These are phyloP conservation scores for Drosophila putrida DNA, from an alignment of 2,888 invertebrate species.

Conservation along the genomic window DNA sequence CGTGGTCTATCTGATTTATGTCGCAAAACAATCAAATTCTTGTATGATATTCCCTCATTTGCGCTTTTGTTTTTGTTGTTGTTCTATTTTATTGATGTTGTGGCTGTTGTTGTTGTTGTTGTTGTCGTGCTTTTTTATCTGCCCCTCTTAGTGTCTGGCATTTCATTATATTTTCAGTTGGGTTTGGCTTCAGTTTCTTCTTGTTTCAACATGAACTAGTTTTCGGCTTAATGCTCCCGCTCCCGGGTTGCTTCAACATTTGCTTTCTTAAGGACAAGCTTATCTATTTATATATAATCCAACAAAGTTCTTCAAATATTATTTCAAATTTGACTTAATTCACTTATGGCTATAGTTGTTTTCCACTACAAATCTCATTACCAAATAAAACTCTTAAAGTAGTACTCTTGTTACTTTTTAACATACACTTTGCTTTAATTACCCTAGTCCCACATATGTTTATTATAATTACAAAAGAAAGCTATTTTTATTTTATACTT, in stretches of 20 bases:
- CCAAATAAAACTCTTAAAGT: too few relatives aligned
- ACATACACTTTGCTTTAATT: too few relatives aligned
- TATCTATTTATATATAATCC: too few relatives aligned
- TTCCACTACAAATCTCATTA: too few relatives aligned
- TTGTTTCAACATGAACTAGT: slow-evolving; percentile 37
- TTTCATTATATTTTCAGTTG: slow-evolving; percentile 39
- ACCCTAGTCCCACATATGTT: too few relatives aligned
- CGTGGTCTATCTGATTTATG: slow-evolving; percentile 70
- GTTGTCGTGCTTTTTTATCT: slow-evolving; percentile 23
- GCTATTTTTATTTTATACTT: too few relatives aligned
- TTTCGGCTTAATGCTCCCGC: slow-evolving; percentile 4
- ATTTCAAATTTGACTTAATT: too few relatives aligned
- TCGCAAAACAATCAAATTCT: slow-evolving; percentile 75
- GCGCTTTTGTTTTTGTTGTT: slow-evolving; percentile 33
- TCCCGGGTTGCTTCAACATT: slow-evolving; percentile 12
- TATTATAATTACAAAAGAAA: too few relatives aligned
- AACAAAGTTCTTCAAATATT: too few relatives aligned
- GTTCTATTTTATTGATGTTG: slow-evolving; percentile 17
- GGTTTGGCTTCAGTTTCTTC: slow-evolving; percentile 30
- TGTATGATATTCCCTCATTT: slow-evolving; percentile 43
- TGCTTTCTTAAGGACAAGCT: not conserved
- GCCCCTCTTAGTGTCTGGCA: slow-evolving; percentile 29
- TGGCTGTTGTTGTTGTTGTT: not conserved
- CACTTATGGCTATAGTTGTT: too few relatives aligned
- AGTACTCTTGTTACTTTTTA: too few relatives aligned